These are phyloP conservation scores for Heliconius erato DNA, from an alignment of 2,888 invertebrate genomes.

Conservation along the genomic window DNA sequence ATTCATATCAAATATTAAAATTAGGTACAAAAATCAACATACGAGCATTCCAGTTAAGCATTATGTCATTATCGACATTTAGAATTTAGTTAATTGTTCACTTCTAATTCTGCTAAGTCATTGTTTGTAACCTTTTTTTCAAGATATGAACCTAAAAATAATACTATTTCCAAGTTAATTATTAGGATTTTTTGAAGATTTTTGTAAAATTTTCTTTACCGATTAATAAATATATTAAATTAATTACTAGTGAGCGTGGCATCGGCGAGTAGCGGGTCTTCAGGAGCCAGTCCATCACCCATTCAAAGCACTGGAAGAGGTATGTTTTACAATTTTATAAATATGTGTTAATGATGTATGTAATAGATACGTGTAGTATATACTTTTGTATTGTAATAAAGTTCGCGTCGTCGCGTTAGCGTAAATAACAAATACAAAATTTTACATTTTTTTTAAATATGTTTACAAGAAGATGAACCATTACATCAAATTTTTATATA, in stretches of 20 bases:
- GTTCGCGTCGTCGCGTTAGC: no score
- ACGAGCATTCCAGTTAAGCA: not conserved
- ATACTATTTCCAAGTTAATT: not conserved
- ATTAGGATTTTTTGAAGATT: not conserved
- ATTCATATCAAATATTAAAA: no score
- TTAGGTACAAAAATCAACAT: no score
- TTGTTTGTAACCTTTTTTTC: not conserved
- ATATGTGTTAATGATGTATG: not conserved
- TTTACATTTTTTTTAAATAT: no score
- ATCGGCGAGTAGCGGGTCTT: constrained; percentile 78
- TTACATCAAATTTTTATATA: no score
- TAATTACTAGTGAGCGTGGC: constrained; percentile 66
- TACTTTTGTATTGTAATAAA: not conserved
- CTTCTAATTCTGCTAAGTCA: not conserved
- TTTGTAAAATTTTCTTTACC: not conserved
- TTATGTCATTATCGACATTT: not conserved
- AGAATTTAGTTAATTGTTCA: not conserved
- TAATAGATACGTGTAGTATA: not conserved
- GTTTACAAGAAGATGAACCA: no score
- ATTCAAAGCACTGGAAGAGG: constrained; percentile 67
- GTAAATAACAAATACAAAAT: no score
- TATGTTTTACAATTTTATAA: no score
- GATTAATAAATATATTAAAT: constrained; percentile 2
- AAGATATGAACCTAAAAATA: not conserved
- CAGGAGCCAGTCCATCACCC: constrained; percentile 77